A percentile compares a stretch with the other conserved stretches of the same genome.
Evolutionary conservation across 2,888 invertebrate genomes (phyloP).

Genomic region (Drosophila meridiana): DNA sequence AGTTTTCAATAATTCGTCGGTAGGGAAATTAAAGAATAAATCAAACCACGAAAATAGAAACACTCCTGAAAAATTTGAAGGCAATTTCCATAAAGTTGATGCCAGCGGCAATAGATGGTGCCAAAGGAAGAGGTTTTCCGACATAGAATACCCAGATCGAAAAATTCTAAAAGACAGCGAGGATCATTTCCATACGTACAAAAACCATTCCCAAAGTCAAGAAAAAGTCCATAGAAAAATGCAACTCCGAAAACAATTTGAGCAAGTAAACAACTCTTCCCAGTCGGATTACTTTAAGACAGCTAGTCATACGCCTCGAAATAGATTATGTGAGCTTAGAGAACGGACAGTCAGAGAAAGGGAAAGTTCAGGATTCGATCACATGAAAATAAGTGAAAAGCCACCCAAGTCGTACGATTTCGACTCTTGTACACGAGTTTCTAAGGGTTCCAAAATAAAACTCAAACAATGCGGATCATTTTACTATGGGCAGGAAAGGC

Average conservation of each 20-base stretch:
- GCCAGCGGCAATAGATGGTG: not conserved
- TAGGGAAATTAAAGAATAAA: not conserved
- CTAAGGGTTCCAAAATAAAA: not conserved
- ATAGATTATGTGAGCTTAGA: not conserved
- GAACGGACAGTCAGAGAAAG: not conserved
- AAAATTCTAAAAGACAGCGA: not conserved
- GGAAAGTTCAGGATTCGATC: not conserved
- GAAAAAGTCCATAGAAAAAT: not conserved
- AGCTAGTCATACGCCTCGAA: not conserved
- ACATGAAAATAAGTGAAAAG: not conserved
- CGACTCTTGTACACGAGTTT: not conserved
- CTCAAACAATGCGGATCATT: not conserved
- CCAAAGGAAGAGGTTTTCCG: not conserved
- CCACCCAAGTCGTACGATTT: not conserved
- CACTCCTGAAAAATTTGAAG: not conserved
- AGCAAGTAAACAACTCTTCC: not conserved
- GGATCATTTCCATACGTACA: not conserved
- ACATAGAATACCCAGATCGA: not conserved
- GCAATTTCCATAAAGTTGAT: constrained; percentile 1
- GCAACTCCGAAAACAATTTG: not conserved
- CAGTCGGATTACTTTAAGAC: not conserved
- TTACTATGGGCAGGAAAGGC: not conserved
- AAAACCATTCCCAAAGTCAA: not conserved
- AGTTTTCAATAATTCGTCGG: not conserved
- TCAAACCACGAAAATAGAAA: not conserved